A percentile compares a stretch with the other conserved stretches of the same genome.
Evolutionary conservation across 2,888 invertebrate genomes (phyloP).

Genomic region (Microctonus aethiopoides): DNA sequence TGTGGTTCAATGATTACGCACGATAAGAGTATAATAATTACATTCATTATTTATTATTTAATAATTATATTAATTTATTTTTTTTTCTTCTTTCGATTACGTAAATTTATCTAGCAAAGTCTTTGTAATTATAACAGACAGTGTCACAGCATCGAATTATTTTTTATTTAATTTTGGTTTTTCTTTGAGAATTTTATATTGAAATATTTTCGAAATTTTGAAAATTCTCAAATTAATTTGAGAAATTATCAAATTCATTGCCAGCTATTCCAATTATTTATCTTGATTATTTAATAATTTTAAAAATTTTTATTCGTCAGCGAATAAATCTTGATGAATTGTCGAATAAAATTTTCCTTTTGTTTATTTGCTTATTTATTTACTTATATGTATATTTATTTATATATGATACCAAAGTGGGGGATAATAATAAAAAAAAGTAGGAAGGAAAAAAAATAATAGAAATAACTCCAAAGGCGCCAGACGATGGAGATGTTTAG

Average conservation of each 20-base stretch:
- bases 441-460: conserved; percentile 24
- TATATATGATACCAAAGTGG: neutral
- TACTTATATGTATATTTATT: conserved; percentile 30
- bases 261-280: neutral
- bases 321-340: neutral
- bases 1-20: neutral
- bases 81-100: conserved; percentile 18
- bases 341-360: conserved; percentile 16
- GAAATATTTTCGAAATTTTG: neutral
- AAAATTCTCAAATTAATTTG: conserved; percentile 13
- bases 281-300: neutral
- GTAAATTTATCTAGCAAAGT: conserved; percentile 22
- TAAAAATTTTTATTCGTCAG: neutral
- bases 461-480: conserved; percentile 39
- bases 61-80: conserved; percentile 43
- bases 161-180: conserved; percentile 28
- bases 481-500: conserved; percentile 42
- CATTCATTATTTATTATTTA: conserved; percentile 43
- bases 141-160: conserved; percentile 36
- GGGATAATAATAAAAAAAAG: conserved; percentile 27
- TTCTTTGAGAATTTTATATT: conserved; percentile 36
- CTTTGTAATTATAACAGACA: conserved; percentile 33
- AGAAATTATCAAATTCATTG: conserved; percentile 16
- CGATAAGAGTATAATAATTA: conserved; percentile 36
- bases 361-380: conserved; percentile 36